A percentile compares a stretch with the other conserved stretches of the same genome.
phyloP scores from a whole-genome alignment of 2,113 vertebrate species.

The Oceanodroma tethys region DNA sequence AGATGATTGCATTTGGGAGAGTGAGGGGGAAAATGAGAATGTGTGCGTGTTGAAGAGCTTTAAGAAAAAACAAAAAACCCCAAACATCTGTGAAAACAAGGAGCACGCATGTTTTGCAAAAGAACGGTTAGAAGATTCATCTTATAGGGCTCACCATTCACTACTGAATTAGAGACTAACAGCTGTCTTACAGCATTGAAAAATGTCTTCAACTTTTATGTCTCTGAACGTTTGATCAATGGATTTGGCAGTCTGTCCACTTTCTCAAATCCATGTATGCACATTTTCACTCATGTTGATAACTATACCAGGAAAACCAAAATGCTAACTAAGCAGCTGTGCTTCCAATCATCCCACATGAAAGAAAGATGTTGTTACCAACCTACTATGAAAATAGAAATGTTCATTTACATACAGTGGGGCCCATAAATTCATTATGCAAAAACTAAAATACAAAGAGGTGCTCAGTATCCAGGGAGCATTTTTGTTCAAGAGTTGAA shows the following conservation, averaged over 20 bases:
- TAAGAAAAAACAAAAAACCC: background rate
- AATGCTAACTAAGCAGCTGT: background rate
- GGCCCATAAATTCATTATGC: background rate
- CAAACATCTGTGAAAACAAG: background rate
- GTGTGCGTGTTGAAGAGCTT: background rate
- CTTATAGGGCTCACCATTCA: background rate
- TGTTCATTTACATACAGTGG: background rate
- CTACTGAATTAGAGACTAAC: background rate
- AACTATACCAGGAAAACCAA: background rate
- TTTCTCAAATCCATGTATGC: background rate
- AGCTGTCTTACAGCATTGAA: background rate
- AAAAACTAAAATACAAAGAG: background rate
- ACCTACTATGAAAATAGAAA: background rate
- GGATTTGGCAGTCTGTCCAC: background rate
- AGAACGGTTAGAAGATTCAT: background rate
- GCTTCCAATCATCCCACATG: background rate
- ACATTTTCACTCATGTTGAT: background rate
- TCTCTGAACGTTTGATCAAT: background rate
- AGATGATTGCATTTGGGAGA: slow-evolving; percentile 8
- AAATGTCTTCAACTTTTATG: background rate
- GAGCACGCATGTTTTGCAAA: background rate
- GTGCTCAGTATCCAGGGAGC: background rate
- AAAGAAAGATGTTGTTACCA: background rate
- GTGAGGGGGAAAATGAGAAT: background rate
- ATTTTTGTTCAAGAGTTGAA: background rate